These are phyloP conservation scores for Bellardia pandia DNA, from an alignment of 2,888 invertebrate genomes.

Conservation along the genomic window DNA sequence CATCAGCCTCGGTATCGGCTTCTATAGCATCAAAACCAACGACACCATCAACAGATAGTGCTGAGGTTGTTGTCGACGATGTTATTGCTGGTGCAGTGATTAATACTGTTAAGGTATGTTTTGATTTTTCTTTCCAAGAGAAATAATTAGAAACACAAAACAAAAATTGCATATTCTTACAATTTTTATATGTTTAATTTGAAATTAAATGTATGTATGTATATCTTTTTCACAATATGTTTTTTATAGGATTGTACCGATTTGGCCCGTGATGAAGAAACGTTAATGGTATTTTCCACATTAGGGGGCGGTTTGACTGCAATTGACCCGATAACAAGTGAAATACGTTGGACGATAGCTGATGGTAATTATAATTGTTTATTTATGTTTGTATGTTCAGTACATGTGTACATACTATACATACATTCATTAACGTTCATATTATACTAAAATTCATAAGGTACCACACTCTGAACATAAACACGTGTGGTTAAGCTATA, in stretches of 20 bases:
- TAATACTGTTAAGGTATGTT: slow-evolving; percentile 58
- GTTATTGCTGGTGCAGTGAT: slow-evolving; percentile 29
- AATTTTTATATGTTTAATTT: too few relatives aligned
- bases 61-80: slow-evolving; percentile 46
- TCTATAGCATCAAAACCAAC: slow-evolving; percentile 18
- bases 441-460: neutral
- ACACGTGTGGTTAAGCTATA: too few relatives aligned
- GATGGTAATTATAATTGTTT: slow-evolving; percentile 88
- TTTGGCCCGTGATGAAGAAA: slow-evolving; percentile 89
- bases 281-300: slow-evolving; percentile 94
- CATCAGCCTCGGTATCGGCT: slow-evolving; percentile 73
- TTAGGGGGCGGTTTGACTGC: slow-evolving; percentile 96
- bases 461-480: too few relatives aligned
- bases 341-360: slow-evolving; percentile 94
- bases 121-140: slow-evolving; percentile 10
- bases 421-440: neutral
- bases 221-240: neutral
- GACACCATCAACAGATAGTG: slow-evolving; percentile 43
- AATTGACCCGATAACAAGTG: slow-evolving; percentile 93
- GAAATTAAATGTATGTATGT: too few relatives aligned
- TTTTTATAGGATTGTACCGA: slow-evolving; percentile 85
- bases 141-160: neutral
- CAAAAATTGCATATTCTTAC: neutral
- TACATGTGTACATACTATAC: neutral
- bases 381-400: neutral